phyloP scores from a whole-genome alignment of 64 coral and sea anemone species.

The Montipora cactus region DNA sequence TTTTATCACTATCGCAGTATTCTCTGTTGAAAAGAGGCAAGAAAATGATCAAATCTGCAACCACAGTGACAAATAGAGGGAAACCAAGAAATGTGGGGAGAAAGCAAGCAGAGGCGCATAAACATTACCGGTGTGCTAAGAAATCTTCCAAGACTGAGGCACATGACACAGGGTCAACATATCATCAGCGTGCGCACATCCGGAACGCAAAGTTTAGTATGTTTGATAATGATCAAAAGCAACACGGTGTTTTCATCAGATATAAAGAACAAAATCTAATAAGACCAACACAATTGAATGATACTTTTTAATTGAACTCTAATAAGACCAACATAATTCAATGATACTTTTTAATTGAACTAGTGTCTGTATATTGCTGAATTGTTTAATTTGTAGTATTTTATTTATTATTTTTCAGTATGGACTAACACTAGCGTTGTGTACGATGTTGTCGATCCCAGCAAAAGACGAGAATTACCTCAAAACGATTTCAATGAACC shows the following conservation, averaged over 20 bases:
- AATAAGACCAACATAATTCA: too few relatives aligned
- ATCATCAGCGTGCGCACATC: conserved; percentile 52
- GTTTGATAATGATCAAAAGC: conserved; percentile 30
- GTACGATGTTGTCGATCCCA: too few relatives aligned
- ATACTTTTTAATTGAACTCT: too few relatives aligned
- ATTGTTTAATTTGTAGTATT: too few relatives aligned
- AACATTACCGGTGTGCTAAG: conserved; percentile 23
- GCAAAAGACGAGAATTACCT: too few relatives aligned
- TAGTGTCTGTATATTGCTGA: too few relatives aligned
- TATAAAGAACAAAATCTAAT: too few relatives aligned
- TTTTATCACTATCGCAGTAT: too few relatives aligned
- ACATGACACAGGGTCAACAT: conserved; percentile 22
- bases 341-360: too few relatives aligned
- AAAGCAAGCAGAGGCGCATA: conserved; percentile 24
- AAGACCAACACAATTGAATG: too few relatives aligned
- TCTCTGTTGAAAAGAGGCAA: neutral
- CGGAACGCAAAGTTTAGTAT: conserved; percentile 38
- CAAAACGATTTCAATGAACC: too few relatives aligned
- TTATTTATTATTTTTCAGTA: neutral
- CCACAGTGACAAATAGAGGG: neutral
- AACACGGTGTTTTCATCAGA: conserved; percentile 13
- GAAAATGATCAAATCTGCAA: neutral
- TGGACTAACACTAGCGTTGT: neutral
- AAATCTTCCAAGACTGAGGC: conserved; percentile 57
- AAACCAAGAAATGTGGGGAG: neutral